Conservation (phyloP, 2,113 vertebrate species). For the Anas platyrhynchos region DNA sequence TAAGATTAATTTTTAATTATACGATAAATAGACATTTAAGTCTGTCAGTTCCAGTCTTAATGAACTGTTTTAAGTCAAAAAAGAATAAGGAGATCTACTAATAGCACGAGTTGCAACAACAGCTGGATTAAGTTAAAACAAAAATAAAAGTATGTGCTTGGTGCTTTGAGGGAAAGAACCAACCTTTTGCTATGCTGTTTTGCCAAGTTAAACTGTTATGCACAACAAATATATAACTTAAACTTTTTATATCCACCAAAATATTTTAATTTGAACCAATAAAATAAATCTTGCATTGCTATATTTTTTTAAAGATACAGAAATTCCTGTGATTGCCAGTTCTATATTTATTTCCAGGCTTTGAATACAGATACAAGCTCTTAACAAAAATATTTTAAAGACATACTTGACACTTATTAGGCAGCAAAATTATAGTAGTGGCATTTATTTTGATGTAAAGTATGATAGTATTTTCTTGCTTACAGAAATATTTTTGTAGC, state of each 20-base stretch:
- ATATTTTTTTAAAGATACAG: slow-evolving; percentile 10
- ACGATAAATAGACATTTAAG: neutral
- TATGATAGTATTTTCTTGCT: neutral
- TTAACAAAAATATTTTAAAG: neutral
- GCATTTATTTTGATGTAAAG: neutral
- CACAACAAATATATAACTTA: neutral
- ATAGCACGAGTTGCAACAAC: slow-evolving; percentile 19
- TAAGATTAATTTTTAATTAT: neutral
- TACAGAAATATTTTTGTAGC: neutral
- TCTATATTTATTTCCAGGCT: neutral
- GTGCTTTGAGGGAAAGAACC: slow-evolving; percentile 29
- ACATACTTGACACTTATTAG: neutral
- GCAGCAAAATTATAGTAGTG: neutral
- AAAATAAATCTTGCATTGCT: neutral
- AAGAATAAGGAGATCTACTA: neutral
- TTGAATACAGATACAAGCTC: neutral
- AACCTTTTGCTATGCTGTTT: slow-evolving; percentile 2
- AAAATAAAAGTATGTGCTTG: slow-evolving; percentile 26
- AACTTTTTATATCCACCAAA: slow-evolving; percentile 39
- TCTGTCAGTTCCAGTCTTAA: neutral
- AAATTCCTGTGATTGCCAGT: neutral
- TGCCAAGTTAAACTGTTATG: slow-evolving; percentile 46
- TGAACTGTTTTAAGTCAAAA: neutral
- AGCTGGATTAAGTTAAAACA: slow-evolving; percentile 60
- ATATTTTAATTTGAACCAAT: slow-evolving; percentile 38